Evolutionary conservation across 2,888 invertebrate species (phyloP), one percentile per base, ranked within the genome.

Genomic region (Crioceris asparagi): DNA sequence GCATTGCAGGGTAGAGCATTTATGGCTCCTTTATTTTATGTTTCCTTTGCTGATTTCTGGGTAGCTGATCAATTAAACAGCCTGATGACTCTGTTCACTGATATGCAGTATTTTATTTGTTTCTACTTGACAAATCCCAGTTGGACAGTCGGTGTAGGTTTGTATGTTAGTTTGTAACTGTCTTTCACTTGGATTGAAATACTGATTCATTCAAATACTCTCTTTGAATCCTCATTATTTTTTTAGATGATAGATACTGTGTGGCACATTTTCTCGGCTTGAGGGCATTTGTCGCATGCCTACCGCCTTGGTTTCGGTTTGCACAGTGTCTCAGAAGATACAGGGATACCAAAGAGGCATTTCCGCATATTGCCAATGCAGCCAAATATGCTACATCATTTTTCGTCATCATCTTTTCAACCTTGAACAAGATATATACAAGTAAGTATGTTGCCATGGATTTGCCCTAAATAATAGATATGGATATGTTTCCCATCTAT

Each of bases 1-100:
- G 39, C 34, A 30, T 48, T 49, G 35, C 62, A 87, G 87, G 82
- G 81, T 45, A 77, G 86, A 37, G 83, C 93, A 48, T 56, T 92
- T 31, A 77, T 84, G 21, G 91, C 96, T 0, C 96, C 96, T 14
- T 92, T 94, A 59, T 82, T 86, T 58, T 87, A 86, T 49, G 96
- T 97, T 6, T 77, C 85, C 29, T 97, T 96, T 60, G 93, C 96
- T 16, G 96, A 97, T 68, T 97, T 97, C 74, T 97, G 96, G 96
- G 77, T 97, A 62, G 96, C 93, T 4, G 96, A 97, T 70, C 97
- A 97, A 64, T 71, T 96, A 57, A 97, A 94, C 65, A 94, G 94
- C 36, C 72, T 98, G 47, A 83, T 77, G 1, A 83, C 83, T 0
- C 85, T 91, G 3, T 77, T 98, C 47, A 69, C 93, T 10, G 98